Evolutionary conservation across 2,113 vertebrate species (phyloP), one percentile per base, ranked within the genome.

Genomic region (Acanthisitta chloris): DNA sequence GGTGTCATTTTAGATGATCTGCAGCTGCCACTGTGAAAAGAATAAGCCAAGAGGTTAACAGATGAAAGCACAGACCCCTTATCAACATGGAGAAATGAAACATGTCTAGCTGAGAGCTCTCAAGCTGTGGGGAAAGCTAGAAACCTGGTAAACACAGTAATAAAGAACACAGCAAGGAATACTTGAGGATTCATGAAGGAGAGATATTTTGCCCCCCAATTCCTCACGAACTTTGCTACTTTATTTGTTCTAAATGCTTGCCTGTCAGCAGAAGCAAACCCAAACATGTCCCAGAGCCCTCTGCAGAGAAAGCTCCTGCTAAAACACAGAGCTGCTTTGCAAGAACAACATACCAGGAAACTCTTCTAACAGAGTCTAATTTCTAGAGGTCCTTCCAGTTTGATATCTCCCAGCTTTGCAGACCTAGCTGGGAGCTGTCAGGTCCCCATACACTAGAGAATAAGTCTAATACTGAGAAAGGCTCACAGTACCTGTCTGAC

Each of bases 401-500:
- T 64, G 42, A 12, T 58, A 20, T 67, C 14, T 9, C 43, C 31
- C 29, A 33, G 33, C 6, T 92, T 29, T 65, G 29, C 45, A 33
- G 55, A 51, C 19, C 59, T 65, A 46, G 17, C 59, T 88, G 55
- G 42, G 36, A 78, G 10, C 8, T 86, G 13, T 42, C 40, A 67
- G 38, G 65, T 54, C 42, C 34, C 43, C 21, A 12, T 43, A 25
- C 24, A 58, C 40, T 59, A 36, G 33, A 74, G 26, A 89, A 24
- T n/a, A n/a, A 49, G 23, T 73, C 19, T 58, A 48, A 76, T 43
- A 52, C 80, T 26, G 24, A 79, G 40, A 84, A 57, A 49, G 43
- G 16, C 46, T 51, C 15, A 36, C 10, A 72, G 71, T 82, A 98
- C 97, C 97, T 98, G 70, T 98, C 95, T 28, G 85, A 92, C 33